phyloP scores from a whole-genome alignment of 2,113 vertebrate species.

The Recurvirostra avosetta region DNA sequence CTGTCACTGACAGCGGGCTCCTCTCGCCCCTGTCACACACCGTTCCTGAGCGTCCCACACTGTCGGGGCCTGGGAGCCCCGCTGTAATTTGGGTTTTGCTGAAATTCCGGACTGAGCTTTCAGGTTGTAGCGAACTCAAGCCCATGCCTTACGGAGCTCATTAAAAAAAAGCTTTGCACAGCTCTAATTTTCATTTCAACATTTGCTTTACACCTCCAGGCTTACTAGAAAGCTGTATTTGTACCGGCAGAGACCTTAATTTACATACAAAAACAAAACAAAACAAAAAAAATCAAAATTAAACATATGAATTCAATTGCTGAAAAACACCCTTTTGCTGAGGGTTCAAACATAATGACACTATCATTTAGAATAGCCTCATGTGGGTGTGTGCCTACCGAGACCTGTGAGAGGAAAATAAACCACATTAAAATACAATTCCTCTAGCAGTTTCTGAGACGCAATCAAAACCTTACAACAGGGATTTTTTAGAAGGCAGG shows the following conservation, averaged over 20 bases:
- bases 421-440: constrained; percentile 52
- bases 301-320: constrained; percentile 23
- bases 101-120: not conserved
- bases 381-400: constrained; percentile 17
- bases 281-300: constrained; percentile 22
- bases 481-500: constrained; percentile 43
- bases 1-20: too few relatives aligned
- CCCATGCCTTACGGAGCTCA: not conserved
- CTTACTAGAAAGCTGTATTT: constrained; percentile 39
- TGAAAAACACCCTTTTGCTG: constrained; percentile 26
- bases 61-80: not conserved
- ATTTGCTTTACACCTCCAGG: constrained; percentile 39
- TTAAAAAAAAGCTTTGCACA: not conserved
- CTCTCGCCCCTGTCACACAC: too few relatives aligned
- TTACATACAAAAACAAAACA: constrained; percentile 28
- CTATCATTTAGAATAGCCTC: constrained; percentile 45
- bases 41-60: not conserved
- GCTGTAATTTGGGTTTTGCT: not conserved
- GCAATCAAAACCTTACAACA: constrained; percentile 16
- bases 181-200: constrained; percentile 40
- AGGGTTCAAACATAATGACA: constrained; percentile 38
- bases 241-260: not conserved
- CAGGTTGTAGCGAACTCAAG: not conserved
- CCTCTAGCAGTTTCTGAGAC: not conserved
- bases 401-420: constrained; percentile 20